A percentile compares a stretch with the other conserved stretches of the same genome.
Conservation (phyloP, 2,797 vertebrate species). For the Sebastolobus alascanus region DNA sequence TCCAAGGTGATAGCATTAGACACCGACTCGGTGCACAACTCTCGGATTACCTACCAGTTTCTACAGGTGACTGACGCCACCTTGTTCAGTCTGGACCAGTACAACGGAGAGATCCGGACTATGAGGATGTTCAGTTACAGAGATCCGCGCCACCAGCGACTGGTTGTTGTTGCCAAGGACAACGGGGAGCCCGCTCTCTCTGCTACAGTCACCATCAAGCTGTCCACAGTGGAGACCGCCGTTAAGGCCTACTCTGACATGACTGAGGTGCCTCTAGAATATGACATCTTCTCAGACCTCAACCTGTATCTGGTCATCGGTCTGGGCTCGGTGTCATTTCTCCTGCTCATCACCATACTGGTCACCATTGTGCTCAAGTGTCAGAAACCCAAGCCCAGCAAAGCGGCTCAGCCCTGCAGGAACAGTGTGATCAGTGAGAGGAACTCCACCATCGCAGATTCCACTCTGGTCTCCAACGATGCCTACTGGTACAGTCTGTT, state of each 20-base stretch:
- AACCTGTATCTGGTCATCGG: slow-evolving; percentile 75
- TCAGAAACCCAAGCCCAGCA: slow-evolving; percentile 70
- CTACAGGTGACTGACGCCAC: slow-evolving; percentile 76
- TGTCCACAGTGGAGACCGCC: slow-evolving; percentile 73
- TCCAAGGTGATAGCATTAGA: slow-evolving; percentile 80
- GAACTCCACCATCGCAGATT: slow-evolving; percentile 74
- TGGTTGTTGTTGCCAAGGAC: slow-evolving; percentile 65
- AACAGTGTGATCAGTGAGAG: slow-evolving; percentile 77
- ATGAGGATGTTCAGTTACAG: slow-evolving; percentile 82
- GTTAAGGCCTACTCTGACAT: slow-evolving; percentile 72
- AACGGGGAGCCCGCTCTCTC: slow-evolving; percentile 74
- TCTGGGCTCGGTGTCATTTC: slow-evolving; percentile 61
- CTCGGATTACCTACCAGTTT: slow-evolving; percentile 80
- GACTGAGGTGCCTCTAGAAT: slow-evolving; percentile 72
- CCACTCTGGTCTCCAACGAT: slow-evolving; percentile 77
- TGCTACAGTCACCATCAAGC: slow-evolving; percentile 78
- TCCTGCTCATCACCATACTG: slow-evolving; percentile 62
- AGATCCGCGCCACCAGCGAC: slow-evolving; percentile 72
- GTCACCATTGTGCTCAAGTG: slow-evolving; percentile 76
- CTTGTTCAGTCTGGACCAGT: slow-evolving; percentile 81
- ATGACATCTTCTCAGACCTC: slow-evolving; percentile 76
- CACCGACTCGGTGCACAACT: slow-evolving; percentile 78
- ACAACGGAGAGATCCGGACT: slow-evolving; percentile 81
- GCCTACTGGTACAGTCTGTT: slow-evolving; percentile 80
- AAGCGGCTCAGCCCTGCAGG: slow-evolving; percentile 69